Percentiles rank a stretch among this genome's conserved stretches.
Conservation (phyloP, 2,113 vertebrate genomes). For the Chlorocebus sabaeus region DNA sequence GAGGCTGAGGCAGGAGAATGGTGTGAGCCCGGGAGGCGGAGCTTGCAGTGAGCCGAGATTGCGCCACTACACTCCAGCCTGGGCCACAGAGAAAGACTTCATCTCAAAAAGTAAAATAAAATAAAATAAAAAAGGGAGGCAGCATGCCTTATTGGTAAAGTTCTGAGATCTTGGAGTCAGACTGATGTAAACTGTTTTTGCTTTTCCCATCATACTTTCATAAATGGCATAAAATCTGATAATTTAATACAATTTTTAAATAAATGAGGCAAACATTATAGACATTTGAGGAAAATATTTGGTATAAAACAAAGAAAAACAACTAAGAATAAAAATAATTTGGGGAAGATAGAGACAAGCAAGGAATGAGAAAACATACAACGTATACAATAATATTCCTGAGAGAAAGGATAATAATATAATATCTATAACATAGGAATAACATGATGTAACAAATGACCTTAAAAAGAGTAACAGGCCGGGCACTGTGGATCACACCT, state of each 20-base stretch:
- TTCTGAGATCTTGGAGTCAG: too few relatives aligned
- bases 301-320: not conserved
- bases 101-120: too few relatives aligned
- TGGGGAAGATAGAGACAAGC: not conserved
- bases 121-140: not conserved
- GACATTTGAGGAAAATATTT: not conserved
- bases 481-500: too few relatives aligned
- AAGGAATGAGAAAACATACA: not conserved
- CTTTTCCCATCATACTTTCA: too few relatives aligned
- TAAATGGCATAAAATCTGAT: not conserved
- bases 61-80: rapidly evolving
- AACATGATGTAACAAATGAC: not conserved
- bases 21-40: too few relatives aligned
- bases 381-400: not conserved
- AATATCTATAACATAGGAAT: not conserved
- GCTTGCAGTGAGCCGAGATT: too few relatives aligned
- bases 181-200: not conserved
- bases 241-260: not conserved
- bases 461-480: not conserved
- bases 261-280: not conserved
- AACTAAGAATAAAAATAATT: not conserved
- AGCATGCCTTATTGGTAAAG: not conserved
- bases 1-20: too few relatives aligned
- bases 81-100: too few relatives aligned
- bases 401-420: not conserved